These are phyloP conservation scores for Diachrysia chrysitis DNA, from an alignment of 2,888 invertebrate genomes.

Conservation along the genomic window DNA sequence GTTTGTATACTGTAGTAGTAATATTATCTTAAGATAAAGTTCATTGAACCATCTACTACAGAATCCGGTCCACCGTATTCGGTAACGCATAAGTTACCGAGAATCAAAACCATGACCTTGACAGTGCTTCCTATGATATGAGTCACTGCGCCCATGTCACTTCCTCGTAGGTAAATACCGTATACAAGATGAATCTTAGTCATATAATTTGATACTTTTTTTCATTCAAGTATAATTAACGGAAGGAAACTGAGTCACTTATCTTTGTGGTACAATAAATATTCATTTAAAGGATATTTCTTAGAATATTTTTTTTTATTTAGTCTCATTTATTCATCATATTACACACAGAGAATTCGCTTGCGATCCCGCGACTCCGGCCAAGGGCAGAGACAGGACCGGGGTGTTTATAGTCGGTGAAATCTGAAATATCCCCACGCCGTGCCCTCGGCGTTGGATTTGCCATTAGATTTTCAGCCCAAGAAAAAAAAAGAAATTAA, in stretches of 20 bases:
- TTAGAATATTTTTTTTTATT: not conserved
- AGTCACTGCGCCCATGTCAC: slow-evolving; percentile 39
- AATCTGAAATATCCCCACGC: too few species aligned
- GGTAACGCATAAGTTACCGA: slow-evolving; percentile 27
- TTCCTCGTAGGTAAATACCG: slow-evolving; percentile 17
- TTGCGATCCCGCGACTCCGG: too few species aligned
- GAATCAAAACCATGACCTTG: slow-evolving; percentile 50
- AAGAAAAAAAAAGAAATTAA: too few species aligned
- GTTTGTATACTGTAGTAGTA: not conserved
- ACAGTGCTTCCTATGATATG: slow-evolving; percentile 45
- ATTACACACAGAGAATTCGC: too few species aligned
- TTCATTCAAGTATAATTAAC: slow-evolving; percentile 7
- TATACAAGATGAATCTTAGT: slow-evolving; percentile 41
- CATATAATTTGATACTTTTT: slow-evolving; percentile 12
- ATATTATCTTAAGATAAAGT: slow-evolving; percentile 25
- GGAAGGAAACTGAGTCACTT: not conserved
- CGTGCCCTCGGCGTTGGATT: too few species aligned
- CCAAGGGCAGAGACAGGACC: too few species aligned
- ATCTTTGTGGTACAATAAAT: not conserved
- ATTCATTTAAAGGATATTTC: not conserved
- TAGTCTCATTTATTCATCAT: too few species aligned
- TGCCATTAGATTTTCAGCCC: too few species aligned
- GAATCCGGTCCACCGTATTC: slow-evolving; percentile 27
- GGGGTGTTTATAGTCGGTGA: too few species aligned
- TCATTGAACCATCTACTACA: slow-evolving; percentile 36